Conservation (phyloP, 2,113 vertebrate genomes). For the Parus major region DNA sequence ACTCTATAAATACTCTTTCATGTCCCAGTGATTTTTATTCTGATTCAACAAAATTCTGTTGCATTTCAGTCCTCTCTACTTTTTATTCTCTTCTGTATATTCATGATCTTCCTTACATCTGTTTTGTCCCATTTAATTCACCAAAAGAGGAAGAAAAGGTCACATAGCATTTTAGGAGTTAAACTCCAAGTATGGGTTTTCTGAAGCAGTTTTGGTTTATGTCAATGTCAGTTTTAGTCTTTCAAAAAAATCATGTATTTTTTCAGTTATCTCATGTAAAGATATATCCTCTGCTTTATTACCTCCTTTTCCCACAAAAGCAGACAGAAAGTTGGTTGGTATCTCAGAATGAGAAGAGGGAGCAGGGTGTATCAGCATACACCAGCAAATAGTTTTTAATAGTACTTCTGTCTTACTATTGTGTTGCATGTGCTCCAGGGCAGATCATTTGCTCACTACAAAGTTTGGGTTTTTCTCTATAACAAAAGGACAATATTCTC, state of each 20-base stretch:
- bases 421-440: not conserved
- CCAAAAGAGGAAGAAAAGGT: not conserved
- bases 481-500: not conserved
- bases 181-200: not conserved
- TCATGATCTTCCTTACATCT: not conserved
- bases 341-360: not conserved
- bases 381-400: not conserved
- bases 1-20: not conserved
- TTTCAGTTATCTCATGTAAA: not conserved
- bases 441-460: slow-evolving; percentile 2
- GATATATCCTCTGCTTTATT: not conserved
- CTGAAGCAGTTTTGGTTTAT: not conserved
- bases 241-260: not conserved
- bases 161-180: not conserved
- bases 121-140: not conserved
- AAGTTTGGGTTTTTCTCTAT: not conserved
- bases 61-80: not conserved
- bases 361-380: not conserved
- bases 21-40: not conserved
- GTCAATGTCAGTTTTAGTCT: not conserved
- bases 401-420: not conserved
- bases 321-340: not conserved
- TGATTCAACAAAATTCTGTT: not conserved
- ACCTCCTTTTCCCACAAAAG: not conserved
- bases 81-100: not conserved